phyloP scores from a whole-genome alignment of 1,140 invertebrate genomes.

The Lysiphlebus fabarum region DNA sequence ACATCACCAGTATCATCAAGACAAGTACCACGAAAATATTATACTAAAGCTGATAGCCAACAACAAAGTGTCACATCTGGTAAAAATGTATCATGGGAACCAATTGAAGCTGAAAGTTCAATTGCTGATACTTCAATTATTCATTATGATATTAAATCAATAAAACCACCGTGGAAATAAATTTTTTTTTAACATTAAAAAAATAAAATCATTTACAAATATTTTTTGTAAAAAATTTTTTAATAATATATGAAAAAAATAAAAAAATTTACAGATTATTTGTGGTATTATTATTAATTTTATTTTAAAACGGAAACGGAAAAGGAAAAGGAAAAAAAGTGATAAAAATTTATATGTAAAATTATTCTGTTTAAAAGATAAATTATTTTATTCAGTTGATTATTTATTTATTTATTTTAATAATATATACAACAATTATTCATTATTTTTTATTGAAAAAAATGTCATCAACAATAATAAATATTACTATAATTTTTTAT shows the following conservation, averaged over 20 bases:
- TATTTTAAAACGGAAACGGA: no score
- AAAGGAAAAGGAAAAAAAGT: no score
- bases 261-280: constrained; percentile 21
- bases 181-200: not conserved
- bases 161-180: constrained; percentile 53
- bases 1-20: constrained; percentile 40
- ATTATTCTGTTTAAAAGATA: no score
- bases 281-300: no score
- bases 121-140: constrained; percentile 3
- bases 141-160: constrained; percentile 7
- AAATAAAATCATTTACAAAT: not conserved
- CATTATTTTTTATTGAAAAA: no score
- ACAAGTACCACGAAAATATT: constrained; percentile 47
- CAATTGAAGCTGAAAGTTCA: not conserved
- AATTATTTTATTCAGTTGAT: no score
- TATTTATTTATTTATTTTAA: no score
- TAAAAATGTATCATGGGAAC: not conserved
- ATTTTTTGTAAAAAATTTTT: constrained; percentile 11
- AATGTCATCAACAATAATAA: no score
- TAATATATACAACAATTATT: no score
- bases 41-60: constrained; percentile 36
- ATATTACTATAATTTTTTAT: constrained; percentile 27
- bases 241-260: constrained; percentile 16
- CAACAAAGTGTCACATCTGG: constrained; percentile 2
- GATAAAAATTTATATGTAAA: no score